phyloP scores from a whole-genome alignment of 2,113 vertebrate species.

The Passerina amoena region DNA sequence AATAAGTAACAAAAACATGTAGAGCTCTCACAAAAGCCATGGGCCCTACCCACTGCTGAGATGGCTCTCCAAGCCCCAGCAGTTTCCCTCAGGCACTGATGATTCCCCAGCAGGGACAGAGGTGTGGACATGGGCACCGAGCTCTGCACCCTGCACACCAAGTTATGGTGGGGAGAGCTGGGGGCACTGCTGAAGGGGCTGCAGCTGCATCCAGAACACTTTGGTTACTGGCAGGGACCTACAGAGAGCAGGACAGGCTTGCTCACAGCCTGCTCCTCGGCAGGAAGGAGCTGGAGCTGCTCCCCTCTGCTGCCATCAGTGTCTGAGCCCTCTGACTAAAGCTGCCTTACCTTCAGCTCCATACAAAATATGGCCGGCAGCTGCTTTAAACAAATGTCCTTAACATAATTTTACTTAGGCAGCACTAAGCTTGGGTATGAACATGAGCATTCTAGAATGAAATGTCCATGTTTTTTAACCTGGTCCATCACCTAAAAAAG shows the following conservation, averaged over 20 bases:
- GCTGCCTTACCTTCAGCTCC: neutral
- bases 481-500: neutral
- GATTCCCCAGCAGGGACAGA: fast-evolving
- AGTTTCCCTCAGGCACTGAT: neutral
- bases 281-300: neutral
- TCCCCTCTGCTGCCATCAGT: neutral
- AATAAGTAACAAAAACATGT: neutral
- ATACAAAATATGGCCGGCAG: neutral
- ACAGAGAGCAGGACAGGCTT: neutral
- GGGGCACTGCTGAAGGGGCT: neutral
- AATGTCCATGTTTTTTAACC: neutral
- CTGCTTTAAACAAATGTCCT: neutral
- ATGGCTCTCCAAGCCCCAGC: neutral
- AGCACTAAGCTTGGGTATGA: neutral
- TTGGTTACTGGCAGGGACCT: neutral
- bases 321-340: neutral
- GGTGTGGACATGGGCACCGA: neutral
- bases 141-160: neutral
- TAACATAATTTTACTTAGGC: neutral
- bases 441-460: neutral
- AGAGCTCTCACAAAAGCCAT: neutral
- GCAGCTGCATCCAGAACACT: neutral
- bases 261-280: neutral
- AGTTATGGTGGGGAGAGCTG: fast-evolving
- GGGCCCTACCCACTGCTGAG: neutral